Percentiles rank a stretch among this genome's conserved stretches.
phyloP scores from a whole-genome alignment of 2,888 invertebrate genomes.

The Theretra japonica region DNA sequence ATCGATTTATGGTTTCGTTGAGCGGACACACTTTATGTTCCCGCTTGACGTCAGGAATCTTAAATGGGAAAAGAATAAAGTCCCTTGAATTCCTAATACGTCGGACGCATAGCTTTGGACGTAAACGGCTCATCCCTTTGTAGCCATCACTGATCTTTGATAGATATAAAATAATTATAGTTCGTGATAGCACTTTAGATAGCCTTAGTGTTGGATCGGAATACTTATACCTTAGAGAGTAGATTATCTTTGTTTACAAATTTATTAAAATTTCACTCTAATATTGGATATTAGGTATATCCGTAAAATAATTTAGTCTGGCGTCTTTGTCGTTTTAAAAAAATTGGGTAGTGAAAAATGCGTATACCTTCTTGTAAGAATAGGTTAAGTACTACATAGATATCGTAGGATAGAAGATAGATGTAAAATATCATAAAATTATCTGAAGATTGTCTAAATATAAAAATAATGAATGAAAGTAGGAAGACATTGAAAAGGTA shows the following conservation, averaged over 20 bases:
- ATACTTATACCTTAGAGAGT: background rate
- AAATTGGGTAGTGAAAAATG: no score
- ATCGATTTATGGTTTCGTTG: conserved; percentile 75
- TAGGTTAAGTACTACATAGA: no score
- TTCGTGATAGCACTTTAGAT: background rate
- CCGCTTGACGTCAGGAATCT: conserved; percentile 75
- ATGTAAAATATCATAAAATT: no score
- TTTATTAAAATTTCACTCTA: no score
- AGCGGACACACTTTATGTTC: conserved; percentile 69
- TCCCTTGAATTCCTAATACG: conserved; percentile 47
- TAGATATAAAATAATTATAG: background rate
- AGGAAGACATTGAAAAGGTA: no score
- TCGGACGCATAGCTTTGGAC: background rate
- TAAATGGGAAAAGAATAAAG: conserved; percentile 60
- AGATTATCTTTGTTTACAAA: background rate
- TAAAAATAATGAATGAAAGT: no score
- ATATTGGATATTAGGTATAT: no score
- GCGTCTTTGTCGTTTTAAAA: no score
- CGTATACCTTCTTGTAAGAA: no score
- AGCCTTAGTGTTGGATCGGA: conserved; percentile 3
- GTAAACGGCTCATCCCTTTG: background rate
- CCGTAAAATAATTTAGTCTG: no score
- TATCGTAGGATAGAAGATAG: no score
- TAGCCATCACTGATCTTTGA: background rate
- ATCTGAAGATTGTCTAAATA: no score